A percentile compares a stretch with the other conserved stretches of the same genome.
These are phyloP conservation scores for Ochlodes sylvanus DNA, from an alignment of 2,888 invertebrate genomes.

Conservation along the genomic window DNA sequence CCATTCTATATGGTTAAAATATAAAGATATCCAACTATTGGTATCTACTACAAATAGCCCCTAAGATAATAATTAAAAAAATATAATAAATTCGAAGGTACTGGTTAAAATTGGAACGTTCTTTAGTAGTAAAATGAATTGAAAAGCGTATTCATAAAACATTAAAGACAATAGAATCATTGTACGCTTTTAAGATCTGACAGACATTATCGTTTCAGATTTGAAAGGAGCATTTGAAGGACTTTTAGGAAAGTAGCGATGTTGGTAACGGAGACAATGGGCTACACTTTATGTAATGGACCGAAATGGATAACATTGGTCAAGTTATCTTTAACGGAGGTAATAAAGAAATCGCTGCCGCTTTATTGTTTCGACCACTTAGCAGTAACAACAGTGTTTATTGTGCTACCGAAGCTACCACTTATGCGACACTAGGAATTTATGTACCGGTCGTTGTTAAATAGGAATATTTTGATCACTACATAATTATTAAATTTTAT, in stretches of 20 bases:
- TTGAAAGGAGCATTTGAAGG: slow-evolving; percentile 45
- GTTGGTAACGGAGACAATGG: slow-evolving; percentile 60
- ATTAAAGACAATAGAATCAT: slow-evolving; percentile 22
- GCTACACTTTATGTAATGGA: slow-evolving; percentile 75
- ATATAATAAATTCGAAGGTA: too few relatives aligned
- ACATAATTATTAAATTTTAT: too few relatives aligned
- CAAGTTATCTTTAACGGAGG: slow-evolving; percentile 68
- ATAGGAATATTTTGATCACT: too few relatives aligned
- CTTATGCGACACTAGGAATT: slow-evolving; percentile 37
- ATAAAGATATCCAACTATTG: too few relatives aligned
- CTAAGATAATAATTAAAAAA: too few relatives aligned
- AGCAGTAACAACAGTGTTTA: slow-evolving; percentile 45
- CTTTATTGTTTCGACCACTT: slow-evolving; percentile 64
- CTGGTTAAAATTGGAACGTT: background rate
- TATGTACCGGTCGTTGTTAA: background rate
- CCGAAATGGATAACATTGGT: slow-evolving; percentile 67
- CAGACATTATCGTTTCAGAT: slow-evolving; percentile 45
- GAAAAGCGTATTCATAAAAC: background rate
- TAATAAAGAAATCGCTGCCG: slow-evolving; percentile 73
- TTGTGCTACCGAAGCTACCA: slow-evolving; percentile 43
- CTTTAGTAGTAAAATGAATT: background rate
- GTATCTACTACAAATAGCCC: too few relatives aligned
- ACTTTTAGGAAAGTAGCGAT: slow-evolving; percentile 47
- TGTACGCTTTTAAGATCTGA: slow-evolving; percentile 25
- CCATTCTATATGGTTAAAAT: too few relatives aligned